phyloP scores from a whole-genome alignment of 35 echinoderm and acorn worm species.

The Anneissia japonica region DNA sequence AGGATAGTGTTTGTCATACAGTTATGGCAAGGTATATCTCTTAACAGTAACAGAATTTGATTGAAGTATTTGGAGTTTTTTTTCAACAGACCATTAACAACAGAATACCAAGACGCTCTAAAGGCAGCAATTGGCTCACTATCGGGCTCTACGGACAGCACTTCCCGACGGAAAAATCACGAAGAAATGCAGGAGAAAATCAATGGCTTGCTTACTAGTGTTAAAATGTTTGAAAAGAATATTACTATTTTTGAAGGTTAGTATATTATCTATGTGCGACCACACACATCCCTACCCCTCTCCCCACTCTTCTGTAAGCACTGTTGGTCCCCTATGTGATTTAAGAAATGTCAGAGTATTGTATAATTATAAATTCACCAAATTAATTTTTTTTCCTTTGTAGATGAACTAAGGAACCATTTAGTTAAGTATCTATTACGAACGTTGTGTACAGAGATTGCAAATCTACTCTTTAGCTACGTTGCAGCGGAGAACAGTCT shows the following conservation, averaged over 20 bases:
- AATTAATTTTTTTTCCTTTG: constrained; percentile 23
- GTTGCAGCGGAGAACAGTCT: constrained; percentile 56
- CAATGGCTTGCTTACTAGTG: constrained; percentile 69
- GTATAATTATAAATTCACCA: too few species aligned
- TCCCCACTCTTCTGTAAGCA: too few species aligned
- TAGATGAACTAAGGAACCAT: constrained; percentile 72
- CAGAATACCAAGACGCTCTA: constrained; percentile 64
- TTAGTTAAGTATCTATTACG: constrained; percentile 74
- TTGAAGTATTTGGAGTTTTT: too few species aligned
- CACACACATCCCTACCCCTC: too few species aligned
- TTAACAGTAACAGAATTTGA: too few species aligned
- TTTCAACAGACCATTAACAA: constrained; percentile 62
- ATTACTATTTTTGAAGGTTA: constrained; percentile 72
- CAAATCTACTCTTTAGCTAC: constrained; percentile 57
- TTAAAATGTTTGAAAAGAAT: constrained; percentile 82
- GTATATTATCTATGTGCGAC: too few species aligned
- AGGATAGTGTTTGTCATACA: too few species aligned
- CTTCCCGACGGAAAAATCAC: constrained; percentile 68
- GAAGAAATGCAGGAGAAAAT: constrained; percentile 69
- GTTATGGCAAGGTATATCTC: too few species aligned
- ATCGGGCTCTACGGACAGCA: constrained; percentile 26
- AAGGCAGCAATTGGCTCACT: constrained; percentile 43
- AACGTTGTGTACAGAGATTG: constrained; percentile 74
- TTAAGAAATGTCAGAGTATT: too few species aligned
- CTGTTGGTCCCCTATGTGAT: too few species aligned